Conservation (phyloP, 1,140 invertebrate genomes). For the Papilio machaon region DNA sequence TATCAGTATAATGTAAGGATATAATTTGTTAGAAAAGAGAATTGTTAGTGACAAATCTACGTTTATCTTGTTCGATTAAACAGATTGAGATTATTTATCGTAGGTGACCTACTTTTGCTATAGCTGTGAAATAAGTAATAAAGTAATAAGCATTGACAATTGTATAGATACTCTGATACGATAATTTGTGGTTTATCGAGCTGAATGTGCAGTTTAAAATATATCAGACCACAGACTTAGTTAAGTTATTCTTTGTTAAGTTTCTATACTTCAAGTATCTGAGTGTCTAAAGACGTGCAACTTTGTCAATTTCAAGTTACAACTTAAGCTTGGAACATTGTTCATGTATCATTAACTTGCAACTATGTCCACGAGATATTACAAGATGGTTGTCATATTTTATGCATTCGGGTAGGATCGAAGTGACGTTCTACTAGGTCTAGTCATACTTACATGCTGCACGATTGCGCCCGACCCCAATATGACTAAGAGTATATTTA, state of each 20-base stretch:
- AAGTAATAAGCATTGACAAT: not conserved
- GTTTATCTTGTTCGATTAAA: not conserved
- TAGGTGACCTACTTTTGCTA: not conserved
- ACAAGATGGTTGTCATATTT: slow-evolving; percentile 25
- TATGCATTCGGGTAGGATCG: not conserved
- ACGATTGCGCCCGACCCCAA: slow-evolving; percentile 33
- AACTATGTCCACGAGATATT: slow-evolving; percentile 12
- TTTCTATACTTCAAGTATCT: not conserved
- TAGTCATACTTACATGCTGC: slow-evolving; percentile 4
- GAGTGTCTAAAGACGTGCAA: not conserved
- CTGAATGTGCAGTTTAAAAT: not conserved
- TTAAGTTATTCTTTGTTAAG: not conserved
- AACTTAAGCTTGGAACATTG: not conserved
- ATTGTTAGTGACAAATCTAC: no score
- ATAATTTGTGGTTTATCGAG: not conserved
- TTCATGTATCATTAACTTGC: not conserved
- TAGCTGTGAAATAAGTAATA: not conserved
- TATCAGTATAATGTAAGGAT: no score
- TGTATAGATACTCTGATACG: not conserved
- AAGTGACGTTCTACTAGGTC: slow-evolving; percentile 1
- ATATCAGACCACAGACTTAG: not conserved
- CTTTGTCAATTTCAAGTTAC: slow-evolving; percentile 14
- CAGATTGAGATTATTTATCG: not conserved
- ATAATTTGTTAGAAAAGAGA: not conserved
- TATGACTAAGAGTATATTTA: not conserved